Base-by-base conservation (phyloP, 1,140 invertebrate genomes). In the Aplysia californica region DNA sequence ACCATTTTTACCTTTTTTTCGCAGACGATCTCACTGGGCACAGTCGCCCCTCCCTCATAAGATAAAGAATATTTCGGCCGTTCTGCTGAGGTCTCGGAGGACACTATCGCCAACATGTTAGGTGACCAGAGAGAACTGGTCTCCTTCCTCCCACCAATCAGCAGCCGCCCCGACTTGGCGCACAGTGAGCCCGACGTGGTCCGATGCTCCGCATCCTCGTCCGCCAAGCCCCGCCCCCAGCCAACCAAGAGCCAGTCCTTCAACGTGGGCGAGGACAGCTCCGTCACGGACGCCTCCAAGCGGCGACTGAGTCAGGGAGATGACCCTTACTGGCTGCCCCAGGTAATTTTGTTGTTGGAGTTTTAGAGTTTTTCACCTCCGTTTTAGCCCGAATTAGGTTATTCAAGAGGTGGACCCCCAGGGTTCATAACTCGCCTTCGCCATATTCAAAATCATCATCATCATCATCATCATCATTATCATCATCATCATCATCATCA, bases 261-360 rank as follows among this genome's bases (percentile, higher is more conserved):
- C 33, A 36, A 68, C 39, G 41, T n/a, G 38, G 20, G 33, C 23
- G 66, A 68, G 23, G 23, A 26, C 20, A 36, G 10, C 36, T 1
- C 36, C 29, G 39, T 31, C 0, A 68, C 15, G 5, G 66, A 68
- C 15, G 3, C 21, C 1, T 39, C 66, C 39, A 35, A 39, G 23
- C 66, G 68, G 10, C 29, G 68, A 58, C 50, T 71, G 1, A 71
- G 68, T 71, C 68, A 71, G 38, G 68, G 68, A 33, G 68, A 71
- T 23, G 31, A 31, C 26, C 68, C 68, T 1, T 33, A 56, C 26
- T 71, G 68, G 68, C 38, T 71, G 26, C 21, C 20, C 18, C 2
- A 68, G 66, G 66, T 68, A 68, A 44, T n/a, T 44, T 50, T n/a
- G 44, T 50, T 50, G n/a, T n/a, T n/a, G 15, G n/a, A 50, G 44